These are phyloP conservation scores for Zosterops borbonicus DNA, from an alignment of 2,113 vertebrate species.

Conservation along the genomic window DNA sequence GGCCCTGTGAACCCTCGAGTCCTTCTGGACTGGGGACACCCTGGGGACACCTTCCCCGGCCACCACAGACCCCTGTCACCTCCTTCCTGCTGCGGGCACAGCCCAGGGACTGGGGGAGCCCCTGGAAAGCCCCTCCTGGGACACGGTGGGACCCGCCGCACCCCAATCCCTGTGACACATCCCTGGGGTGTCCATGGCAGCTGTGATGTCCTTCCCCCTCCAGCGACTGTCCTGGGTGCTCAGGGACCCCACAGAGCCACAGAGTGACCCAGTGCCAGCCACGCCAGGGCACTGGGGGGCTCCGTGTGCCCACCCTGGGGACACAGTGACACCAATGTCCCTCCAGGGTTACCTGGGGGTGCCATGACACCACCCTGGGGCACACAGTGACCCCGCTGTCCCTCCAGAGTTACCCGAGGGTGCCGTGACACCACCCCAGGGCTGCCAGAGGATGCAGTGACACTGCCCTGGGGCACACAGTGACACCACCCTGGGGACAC, in stretches of 20 bases:
- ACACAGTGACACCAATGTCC: too few relatives aligned
- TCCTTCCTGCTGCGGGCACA: fast-evolving
- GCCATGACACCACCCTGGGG: too few relatives aligned
- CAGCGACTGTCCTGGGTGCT: not conserved
- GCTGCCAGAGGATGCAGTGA: not conserved
- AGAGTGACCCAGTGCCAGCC: not conserved
- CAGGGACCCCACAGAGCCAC: not conserved
- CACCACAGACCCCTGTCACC: fast-evolving
- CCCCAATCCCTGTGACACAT: fast-evolving
- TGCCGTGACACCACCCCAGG: not conserved
- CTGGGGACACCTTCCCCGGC: not conserved
- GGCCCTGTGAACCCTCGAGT: fast-evolving
- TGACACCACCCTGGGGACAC: too few relatives aligned
- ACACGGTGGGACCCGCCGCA: fast-evolving
- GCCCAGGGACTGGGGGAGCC: fast-evolving
- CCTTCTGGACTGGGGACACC: not conserved
- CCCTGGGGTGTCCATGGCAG: fast-evolving
- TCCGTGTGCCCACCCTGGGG: not conserved
- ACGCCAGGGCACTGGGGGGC: not conserved
- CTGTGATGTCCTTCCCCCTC: fast-evolving
- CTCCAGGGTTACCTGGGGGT: too few relatives aligned
- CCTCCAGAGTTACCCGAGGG: too few relatives aligned
- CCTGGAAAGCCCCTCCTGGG: not conserved
- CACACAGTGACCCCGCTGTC: not conserved
- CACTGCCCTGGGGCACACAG: not conserved